These are phyloP conservation scores for Pelagia noctiluca DNA, from an alignment of 30 jellyfish, hydroid and myxozoan genomes.

Conservation along the genomic window DNA sequence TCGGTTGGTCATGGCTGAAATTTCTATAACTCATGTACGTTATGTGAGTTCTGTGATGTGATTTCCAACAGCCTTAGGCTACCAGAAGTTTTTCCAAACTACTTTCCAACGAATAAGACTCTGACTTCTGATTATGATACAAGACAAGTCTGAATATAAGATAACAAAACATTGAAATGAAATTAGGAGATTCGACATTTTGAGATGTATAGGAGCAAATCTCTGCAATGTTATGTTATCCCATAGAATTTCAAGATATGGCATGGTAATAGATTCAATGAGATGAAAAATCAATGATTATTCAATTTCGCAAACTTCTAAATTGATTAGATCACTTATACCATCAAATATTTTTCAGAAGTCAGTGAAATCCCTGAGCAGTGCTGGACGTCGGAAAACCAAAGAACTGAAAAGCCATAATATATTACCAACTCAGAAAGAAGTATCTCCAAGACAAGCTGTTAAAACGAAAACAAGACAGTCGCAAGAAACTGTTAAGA, in stretches of 20 bases:
- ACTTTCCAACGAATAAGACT: too few relatives aligned
- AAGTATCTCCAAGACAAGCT: conserved; percentile 57
- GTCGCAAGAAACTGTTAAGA: background rate
- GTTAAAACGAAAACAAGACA: conserved; percentile 37
- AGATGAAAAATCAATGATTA: too few relatives aligned
- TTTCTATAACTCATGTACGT: background rate
- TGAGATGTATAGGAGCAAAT: background rate
- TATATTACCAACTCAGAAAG: conserved; percentile 59
- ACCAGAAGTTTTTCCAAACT: background rate
- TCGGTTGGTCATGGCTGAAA: too few relatives aligned
- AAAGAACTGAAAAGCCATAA: conserved; percentile 60
- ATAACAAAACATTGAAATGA: background rate
- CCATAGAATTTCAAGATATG: background rate
- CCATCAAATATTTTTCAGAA: conserved; percentile 16
- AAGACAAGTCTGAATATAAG: too few relatives aligned
- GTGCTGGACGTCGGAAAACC: conserved; percentile 85
- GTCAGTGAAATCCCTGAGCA: conserved; percentile 61
- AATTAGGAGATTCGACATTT: background rate
- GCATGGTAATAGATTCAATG: background rate
- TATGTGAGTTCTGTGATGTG: background rate
- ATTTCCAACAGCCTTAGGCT: background rate
- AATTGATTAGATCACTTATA: background rate
- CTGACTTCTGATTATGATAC: too few relatives aligned
- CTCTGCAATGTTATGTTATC: background rate
- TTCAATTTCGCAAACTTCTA: background rate